These are phyloP conservation scores for Sturmia bella DNA, from an alignment of 2,888 invertebrate species.

Conservation along the genomic window DNA sequence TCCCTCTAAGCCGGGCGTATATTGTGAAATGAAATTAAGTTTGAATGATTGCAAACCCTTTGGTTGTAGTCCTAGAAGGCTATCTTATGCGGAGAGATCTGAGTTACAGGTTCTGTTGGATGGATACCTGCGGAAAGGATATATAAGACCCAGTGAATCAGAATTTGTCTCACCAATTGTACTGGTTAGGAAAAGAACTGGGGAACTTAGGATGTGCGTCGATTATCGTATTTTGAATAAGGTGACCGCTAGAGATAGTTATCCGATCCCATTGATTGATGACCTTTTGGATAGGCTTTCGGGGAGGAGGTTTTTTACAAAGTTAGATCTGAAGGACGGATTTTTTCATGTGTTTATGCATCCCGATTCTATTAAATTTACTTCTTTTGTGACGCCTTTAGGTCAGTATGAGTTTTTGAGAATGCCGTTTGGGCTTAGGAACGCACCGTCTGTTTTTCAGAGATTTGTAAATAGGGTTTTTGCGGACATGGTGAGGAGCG, in stretches of 20 bases:
- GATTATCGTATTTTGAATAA: slow-evolving; percentile 23
- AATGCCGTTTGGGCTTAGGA: no score
- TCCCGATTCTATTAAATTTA: slow-evolving; percentile 55
- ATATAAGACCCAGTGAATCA: slow-evolving; percentile 7
- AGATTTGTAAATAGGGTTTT: no score
- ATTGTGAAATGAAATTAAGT: slow-evolving; percentile 36
- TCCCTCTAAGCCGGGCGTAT: no score
- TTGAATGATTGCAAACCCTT: slow-evolving; percentile 42
- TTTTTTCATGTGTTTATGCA: slow-evolving; percentile 53
- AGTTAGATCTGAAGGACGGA: no score
- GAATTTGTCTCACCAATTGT: slow-evolving; percentile 55
- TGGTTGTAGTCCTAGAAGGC: no score
- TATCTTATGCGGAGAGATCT: slow-evolving; percentile 34
- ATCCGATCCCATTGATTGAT: slow-evolving; percentile 8
- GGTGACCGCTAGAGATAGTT: neutral
- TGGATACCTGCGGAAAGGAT: slow-evolving; percentile 35
- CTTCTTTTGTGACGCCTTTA: no score
- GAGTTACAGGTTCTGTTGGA: slow-evolving; percentile 47
- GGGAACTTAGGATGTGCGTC: slow-evolving; percentile 7
- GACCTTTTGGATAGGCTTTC: slow-evolving; percentile 19
- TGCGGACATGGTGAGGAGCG: neutral
- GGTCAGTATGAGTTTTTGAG: no score
- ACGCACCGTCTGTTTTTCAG: no score
- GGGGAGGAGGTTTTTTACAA: slow-evolving; percentile 10
- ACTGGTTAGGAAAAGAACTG: slow-evolving; percentile 27